phyloP scores from a whole-genome alignment of 2,888 invertebrate genomes.

The Caenorhabditis zanzibari region DNA sequence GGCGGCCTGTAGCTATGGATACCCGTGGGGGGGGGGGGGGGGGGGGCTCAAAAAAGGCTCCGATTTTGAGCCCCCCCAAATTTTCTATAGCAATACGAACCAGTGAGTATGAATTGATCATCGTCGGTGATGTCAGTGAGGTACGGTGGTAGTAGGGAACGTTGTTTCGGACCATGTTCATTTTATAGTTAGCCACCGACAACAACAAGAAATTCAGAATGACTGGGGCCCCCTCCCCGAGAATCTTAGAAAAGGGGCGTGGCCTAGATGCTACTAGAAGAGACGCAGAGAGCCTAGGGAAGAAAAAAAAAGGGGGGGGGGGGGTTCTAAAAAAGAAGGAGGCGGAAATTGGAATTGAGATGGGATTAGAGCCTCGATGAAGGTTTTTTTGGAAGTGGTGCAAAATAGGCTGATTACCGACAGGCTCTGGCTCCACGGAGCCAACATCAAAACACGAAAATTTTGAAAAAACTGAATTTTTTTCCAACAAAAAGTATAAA shows the following conservation, averaged over 20 bases:
- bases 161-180: conserved; percentile 54
- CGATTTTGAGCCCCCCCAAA: not conserved
- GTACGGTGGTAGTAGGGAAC: conserved; percentile 42
- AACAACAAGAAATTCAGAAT: not conserved
- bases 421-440: not conserved
- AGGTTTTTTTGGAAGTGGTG: not conserved
- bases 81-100: conserved; percentile 17
- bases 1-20: not conserved
- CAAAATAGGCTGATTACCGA: conserved; percentile 4
- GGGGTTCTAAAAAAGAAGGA: no score
- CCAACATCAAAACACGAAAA: not conserved
- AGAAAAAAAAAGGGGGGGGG: not conserved
- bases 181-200: not conserved
- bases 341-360: conserved; percentile 25
- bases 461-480: not conserved
- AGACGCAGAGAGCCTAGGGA: conserved; percentile 9
- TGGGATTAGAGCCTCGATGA: conserved; percentile 27
- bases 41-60: conserved; percentile 3
- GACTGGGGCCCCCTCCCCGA: not conserved
- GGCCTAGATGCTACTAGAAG: not conserved
- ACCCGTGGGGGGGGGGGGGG: not conserved
- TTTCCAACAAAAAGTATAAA: no score
- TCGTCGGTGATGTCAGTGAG: conserved; percentile 48
- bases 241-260: conserved; percentile 27
- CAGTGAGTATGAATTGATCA: conserved; percentile 38